Percentiles rank a stretch among this genome's conserved stretches.
These are phyloP conservation scores for Rhinolophus ferrumequinum DNA, from an alignment of 2,113 vertebrate species.

Conservation along the genomic window DNA sequence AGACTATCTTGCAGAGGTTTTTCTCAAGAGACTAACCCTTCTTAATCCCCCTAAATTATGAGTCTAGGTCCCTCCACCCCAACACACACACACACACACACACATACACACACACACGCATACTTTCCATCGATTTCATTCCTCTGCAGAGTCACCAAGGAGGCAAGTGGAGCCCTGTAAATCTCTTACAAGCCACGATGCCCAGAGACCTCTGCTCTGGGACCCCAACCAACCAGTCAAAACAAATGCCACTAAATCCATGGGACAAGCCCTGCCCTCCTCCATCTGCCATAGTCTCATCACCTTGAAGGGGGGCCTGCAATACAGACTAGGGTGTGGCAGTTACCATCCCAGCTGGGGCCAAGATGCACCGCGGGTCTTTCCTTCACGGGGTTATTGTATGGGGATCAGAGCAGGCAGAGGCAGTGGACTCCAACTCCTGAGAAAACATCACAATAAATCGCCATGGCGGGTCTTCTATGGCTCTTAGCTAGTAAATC, in stretches of 20 bases:
- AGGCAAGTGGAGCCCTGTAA: neutral
- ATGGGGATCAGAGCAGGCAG: neutral
- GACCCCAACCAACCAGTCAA: neutral
- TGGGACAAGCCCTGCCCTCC: neutral
- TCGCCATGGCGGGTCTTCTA: conserved; percentile 58
- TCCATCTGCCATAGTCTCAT: neutral
- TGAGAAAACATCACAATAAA: conserved; percentile 73
- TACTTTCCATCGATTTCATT: neutral
- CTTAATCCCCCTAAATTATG: neutral
- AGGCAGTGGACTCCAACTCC: conserved; percentile 47
- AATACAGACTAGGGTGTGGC: neutral
- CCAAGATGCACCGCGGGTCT: neutral
- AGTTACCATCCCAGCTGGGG: conserved; percentile 20
- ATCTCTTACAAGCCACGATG: neutral
- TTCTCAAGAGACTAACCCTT: neutral
- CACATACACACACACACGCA: neutral
- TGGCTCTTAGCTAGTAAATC: conserved; percentile 83
- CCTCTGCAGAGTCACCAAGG: neutral
- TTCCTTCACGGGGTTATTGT: neutral
- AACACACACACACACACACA: neutral
- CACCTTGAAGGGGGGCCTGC: neutral
- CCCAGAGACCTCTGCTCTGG: conserved; percentile 24
- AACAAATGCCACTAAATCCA: conserved; percentile 14
- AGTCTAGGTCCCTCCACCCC: neutral
- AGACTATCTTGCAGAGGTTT: neutral